Conservation (phyloP, 2,888 invertebrate species). For the Alentia gelatinosa region DNA sequence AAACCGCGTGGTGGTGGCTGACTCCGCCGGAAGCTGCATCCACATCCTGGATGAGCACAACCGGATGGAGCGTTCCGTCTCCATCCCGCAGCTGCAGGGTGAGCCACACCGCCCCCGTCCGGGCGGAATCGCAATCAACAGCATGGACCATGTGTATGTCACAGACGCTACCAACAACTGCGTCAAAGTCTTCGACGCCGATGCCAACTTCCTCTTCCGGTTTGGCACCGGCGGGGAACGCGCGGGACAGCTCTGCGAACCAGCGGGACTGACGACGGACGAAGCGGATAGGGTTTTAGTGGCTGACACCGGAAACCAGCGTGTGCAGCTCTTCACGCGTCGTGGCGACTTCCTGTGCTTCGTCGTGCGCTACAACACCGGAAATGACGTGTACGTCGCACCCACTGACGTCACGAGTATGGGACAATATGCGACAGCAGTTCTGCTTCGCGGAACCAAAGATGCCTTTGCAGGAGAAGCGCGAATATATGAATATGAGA, state of each 20-base stretch:
- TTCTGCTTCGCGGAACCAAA: slow-evolving; percentile 57
- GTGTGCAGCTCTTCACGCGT: slow-evolving; percentile 79
- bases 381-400: slow-evolving; percentile 57
- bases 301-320: slow-evolving; percentile 83
- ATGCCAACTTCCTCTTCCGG: slow-evolving; percentile 81
- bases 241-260: slow-evolving; percentile 83
- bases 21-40: slow-evolving; percentile 28
- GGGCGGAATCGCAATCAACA: slow-evolving; percentile 37
- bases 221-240: slow-evolving; percentile 82
- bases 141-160: slow-evolving; percentile 23
- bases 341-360: slow-evolving; percentile 50
- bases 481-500: slow-evolving; percentile 43
- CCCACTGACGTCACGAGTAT: slow-evolving; percentile 53
- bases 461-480: slow-evolving; percentile 54
- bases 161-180: slow-evolving; percentile 79
- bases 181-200: slow-evolving; percentile 81
- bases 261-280: slow-evolving; percentile 82
- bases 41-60: slow-evolving; percentile 39
- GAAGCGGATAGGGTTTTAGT: slow-evolving; percentile 82
- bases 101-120: neutral
- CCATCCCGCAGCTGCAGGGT: neutral
- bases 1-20: slow-evolving; percentile 16
- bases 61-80: neutral
- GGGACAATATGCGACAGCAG: slow-evolving; percentile 33
- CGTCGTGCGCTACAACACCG: slow-evolving; percentile 51